A percentile compares a stretch with the other conserved stretches of the same genome.
These are phyloP conservation scores for Drosophila mauritiana DNA, from an alignment of 1,140 invertebrate species.

Conservation along the genomic window DNA sequence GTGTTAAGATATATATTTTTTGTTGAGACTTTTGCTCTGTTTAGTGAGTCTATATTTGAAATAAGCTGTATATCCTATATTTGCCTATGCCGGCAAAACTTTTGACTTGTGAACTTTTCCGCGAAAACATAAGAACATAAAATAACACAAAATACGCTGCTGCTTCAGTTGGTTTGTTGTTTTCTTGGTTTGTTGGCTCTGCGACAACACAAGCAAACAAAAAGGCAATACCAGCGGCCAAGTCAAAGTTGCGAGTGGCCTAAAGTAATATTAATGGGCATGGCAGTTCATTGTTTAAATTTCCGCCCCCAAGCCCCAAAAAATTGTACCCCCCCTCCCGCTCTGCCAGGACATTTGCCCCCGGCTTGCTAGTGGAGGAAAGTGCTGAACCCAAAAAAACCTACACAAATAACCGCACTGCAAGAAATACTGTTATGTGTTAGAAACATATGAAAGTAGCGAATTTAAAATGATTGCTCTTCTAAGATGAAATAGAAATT, in stretches of 20 bases:
- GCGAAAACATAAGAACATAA: conserved; percentile 22
- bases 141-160: conserved; percentile 18
- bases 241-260: conserved; percentile 73
- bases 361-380: conserved; percentile 65
- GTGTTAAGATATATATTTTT: neutral
- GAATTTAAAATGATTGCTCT: neutral
- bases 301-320: conserved; percentile 29
- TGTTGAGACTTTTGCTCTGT: neutral
- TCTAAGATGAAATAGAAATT: neutral
- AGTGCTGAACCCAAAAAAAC: conserved; percentile 40
- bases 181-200: conserved; percentile 22
- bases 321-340: neutral
- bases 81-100: neutral
- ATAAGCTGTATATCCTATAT: neutral
- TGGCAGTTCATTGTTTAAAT: conserved; percentile 81
- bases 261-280: conserved; percentile 78
- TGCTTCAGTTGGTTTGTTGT: conserved; percentile 1
- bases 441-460: neutral
- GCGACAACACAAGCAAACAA: conserved; percentile 46
- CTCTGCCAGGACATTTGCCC: conserved; percentile 4
- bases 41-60: too few species aligned
- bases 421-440: neutral
- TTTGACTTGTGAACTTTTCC: conserved; percentile 22
- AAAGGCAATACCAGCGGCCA: conserved; percentile 42
- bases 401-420: conserved; percentile 45